Evolutionary conservation across 2,797 vertebrate genomes (phyloP).

Genomic region (Scomberomorus guttatus): DNA sequence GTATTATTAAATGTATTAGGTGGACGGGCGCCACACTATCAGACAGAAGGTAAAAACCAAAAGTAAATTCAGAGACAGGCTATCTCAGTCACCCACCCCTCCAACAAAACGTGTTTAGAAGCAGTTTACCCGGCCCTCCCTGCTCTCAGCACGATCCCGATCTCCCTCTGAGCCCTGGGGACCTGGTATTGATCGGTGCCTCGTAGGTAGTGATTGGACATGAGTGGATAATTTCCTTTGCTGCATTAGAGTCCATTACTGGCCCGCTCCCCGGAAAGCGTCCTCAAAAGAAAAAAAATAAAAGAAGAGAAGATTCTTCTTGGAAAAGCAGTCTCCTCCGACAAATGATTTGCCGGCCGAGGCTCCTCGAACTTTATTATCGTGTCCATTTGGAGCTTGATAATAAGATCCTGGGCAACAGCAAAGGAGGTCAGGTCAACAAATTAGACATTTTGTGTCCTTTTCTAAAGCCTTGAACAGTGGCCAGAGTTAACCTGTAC

Average conservation of each 20-base stretch:
- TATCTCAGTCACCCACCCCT: neutral
- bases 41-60: slow-evolving; percentile 7
- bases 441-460: neutral
- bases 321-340: slow-evolving; percentile 65
- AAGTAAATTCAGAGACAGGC: neutral
- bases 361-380: slow-evolving; percentile 51
- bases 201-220: slow-evolving; percentile 81
- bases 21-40: neutral
- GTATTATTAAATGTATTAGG: too few relatives aligned
- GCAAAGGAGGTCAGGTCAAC: too few relatives aligned
- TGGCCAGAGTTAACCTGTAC: too few relatives aligned
- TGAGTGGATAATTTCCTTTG: slow-evolving; percentile 84
- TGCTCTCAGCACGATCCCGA: slow-evolving; percentile 60
- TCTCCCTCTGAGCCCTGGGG: slow-evolving; percentile 71
- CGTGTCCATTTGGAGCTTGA: slow-evolving; percentile 39
- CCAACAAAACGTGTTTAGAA: neutral
- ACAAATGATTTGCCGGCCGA: slow-evolving; percentile 44
- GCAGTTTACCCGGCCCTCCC: slow-evolving; percentile 21
- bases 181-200: slow-evolving; percentile 76
- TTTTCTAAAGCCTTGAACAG: neutral
- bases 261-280: slow-evolving; percentile 75
- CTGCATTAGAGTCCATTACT: slow-evolving; percentile 85
- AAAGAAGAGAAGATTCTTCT: slow-evolving; percentile 50
- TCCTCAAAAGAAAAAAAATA: slow-evolving; percentile 59
- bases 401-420: neutral